Base-by-base conservation (phyloP, 2,888 invertebrate species). In the Andrena trimmerana region DNA sequence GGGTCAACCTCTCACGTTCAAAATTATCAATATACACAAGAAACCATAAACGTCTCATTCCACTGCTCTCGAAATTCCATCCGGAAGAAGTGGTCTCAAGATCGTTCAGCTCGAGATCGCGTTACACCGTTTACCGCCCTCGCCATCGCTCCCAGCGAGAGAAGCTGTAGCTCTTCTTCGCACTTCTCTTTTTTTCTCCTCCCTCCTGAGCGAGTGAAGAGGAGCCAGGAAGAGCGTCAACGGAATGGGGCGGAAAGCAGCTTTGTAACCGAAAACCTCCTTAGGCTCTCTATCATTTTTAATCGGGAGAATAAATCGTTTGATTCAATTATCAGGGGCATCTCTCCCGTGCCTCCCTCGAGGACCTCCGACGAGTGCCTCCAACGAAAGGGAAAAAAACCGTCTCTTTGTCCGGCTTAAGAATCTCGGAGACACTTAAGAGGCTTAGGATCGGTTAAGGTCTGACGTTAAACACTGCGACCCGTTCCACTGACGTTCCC, bases 281-380 rank as follows among this genome's bases (percentile, higher is more conserved):
- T 89, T 87, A 88, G 89, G 83, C 80, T 86, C 89, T 90, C 89
- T 88, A 90, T 91, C 89, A 90, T 94, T 94, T 94, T 94, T 94
- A 94, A 94, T 94, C 94, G 93, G 91, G 87, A 92, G 91, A 93
- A 94, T 94, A 94, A 93, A 94, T 94, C 93, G 93, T 93, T 94
- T 93, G 91, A 92, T 92, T 92, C 92, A 92, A 93, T 93, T 93
- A 93, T 93, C 92, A 90, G 88, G 88, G 78, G 85, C 85, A 88
- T 89, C 87, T 87, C 88, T 87, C 84, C 84, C 89, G 63, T 75
- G 83, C 62, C 83, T 66, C 88, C 85, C 88, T 86, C 88, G 82
- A 85, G 86, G 76, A 80, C 83, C 80, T 76, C 81, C 85, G 74
- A 80, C 81, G 83, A 84, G 84, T 77, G 79, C 54, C 75, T 75